Percentiles rank a stretch among this genome's conserved stretches.
These are phyloP conservation scores for Lepidothrix coronata DNA, from an alignment of 2,113 vertebrate genomes.

Conservation along the genomic window DNA sequence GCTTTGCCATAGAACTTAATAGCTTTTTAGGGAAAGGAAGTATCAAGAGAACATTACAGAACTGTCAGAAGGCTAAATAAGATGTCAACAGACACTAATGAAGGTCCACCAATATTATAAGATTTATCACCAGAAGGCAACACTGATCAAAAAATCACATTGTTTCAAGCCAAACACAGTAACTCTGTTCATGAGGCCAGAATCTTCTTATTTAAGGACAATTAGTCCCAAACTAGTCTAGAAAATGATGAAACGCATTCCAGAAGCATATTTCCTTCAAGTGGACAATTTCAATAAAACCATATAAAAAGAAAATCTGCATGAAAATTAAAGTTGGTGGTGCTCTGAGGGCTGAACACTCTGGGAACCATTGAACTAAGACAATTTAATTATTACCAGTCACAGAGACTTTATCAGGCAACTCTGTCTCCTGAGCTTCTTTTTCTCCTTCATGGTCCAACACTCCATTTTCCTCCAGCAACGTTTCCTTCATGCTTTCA, in stretches of 20 bases:
- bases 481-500: conserved; percentile 8
- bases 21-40: neutral
- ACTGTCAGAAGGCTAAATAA: neutral
- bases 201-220: neutral
- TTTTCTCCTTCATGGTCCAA: conserved; percentile 77
- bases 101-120: neutral
- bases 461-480: conserved; percentile 60
- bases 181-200: neutral
- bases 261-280: neutral
- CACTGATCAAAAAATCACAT: neutral
- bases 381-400: conserved; percentile 49
- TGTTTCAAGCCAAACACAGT: neutral
- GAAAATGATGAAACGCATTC: neutral
- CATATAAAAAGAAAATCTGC: neutral
- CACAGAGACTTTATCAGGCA: neutral
- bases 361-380: neutral
- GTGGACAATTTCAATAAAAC: neutral
- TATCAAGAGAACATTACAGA: neutral
- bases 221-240: neutral
- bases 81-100: neutral
- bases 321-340: neutral
- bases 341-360: neutral
- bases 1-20: neutral
- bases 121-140: neutral
- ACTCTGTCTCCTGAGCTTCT: conserved; percentile 42